Evolutionary conservation across 2,888 invertebrate genomes (phyloP), one percentile per base, ranked within the genome.

Genomic region (Pteria penguin): DNA sequence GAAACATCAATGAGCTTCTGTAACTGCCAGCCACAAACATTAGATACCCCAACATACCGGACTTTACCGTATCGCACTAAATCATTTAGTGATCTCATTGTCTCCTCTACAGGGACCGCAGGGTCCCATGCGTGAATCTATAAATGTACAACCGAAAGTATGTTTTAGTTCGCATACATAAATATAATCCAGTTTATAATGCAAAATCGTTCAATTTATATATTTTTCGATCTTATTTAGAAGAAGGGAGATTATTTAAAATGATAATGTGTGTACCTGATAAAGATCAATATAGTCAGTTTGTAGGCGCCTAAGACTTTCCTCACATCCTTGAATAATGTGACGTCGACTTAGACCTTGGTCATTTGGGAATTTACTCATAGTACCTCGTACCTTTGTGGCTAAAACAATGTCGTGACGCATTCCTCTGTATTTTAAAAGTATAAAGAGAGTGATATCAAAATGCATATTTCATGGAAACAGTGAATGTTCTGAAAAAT

Each of bases 61-160:
- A 90, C 84, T 76, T 90, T 90, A 2, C 91, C 91, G 72, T 77
- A 75, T 11, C 84, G 76, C 4, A 90, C 87, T 33, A 91, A 82
- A 74, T 90, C 90, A 72, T 90, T 83, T 22, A 90, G 82, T 0
- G 90, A 82, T 0, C 82, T 70, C 45, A 90, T 75, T 0, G 88
- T 90, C 72, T 90, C 90, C 45, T 90, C 90, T 1, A 90, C 45
- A 0, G 90, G 89, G 0, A 85, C 84, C 0, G 80, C 88, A 60
- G 80, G 72, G 73, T 91, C 90, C 89, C 88, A 90, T 1, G 58
- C n/a, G 63, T 91, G 91, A 4, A 83, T 83, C 90, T 91, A 74
- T 18, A 74, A n/a, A n/a, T n/a, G n/a, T n/a, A n/a, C n/a, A n/a
- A n/a, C n/a, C n/a, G n/a, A n/a, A n/a, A n/a, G n/a, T n/a, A n/a